phyloP scores from a whole-genome alignment of 2,888 invertebrate species.

The Ypsolopha sequella region DNA sequence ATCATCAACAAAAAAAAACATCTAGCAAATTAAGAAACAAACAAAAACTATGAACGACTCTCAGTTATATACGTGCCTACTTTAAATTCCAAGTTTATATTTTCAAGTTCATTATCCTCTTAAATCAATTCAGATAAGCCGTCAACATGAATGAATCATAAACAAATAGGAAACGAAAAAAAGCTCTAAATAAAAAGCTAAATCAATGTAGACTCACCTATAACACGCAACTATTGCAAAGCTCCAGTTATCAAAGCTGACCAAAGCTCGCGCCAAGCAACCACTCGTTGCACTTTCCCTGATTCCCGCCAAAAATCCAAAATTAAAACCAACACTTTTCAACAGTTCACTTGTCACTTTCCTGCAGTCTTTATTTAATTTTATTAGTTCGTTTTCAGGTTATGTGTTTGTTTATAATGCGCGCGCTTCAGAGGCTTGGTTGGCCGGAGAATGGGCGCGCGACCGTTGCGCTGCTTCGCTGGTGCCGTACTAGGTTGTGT shows the following conservation, averaged over 20 bases:
- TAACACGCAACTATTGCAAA: conserved; percentile 59
- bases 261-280: conserved; percentile 32
- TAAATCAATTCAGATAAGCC: too few species aligned
- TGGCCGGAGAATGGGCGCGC: conserved; percentile 24
- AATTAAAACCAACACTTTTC: background rate
- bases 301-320: conserved; percentile 35
- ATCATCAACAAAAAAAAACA: too few species aligned
- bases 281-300: conserved; percentile 30
- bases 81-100: too few species aligned
- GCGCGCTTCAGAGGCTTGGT: conserved; percentile 30
- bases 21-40: too few species aligned
- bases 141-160: too few species aligned
- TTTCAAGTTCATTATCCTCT: too few species aligned
- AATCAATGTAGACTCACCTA: conserved; percentile 43
- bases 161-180: too few species aligned
- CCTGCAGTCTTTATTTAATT: conserved; percentile 3
- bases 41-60: too few species aligned
- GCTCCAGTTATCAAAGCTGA: conserved; percentile 41
- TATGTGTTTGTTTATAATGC: conserved; percentile 23
- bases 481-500: conserved; percentile 49
- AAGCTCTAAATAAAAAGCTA: too few species aligned
- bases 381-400: conserved; percentile 22
- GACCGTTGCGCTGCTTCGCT: conserved; percentile 47
- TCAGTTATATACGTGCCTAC: too few species aligned
- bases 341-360: background rate